phyloP scores from a whole-genome alignment of 2,113 vertebrate species.

The Passer domesticus region DNA sequence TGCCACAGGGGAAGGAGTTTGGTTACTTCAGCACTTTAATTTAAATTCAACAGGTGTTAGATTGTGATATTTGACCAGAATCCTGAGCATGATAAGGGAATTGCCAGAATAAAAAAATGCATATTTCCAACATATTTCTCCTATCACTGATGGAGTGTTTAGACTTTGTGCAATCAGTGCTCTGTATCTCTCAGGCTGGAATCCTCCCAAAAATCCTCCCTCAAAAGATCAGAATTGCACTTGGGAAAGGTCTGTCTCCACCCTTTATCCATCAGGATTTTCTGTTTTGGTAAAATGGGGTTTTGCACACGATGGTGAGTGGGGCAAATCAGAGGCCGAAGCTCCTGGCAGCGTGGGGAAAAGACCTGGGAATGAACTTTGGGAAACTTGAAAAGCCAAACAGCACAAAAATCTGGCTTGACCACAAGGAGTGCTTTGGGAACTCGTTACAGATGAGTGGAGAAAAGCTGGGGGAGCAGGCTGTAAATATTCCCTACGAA shows the following conservation, averaged over 20 bases:
- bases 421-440: background rate
- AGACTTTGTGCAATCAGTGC: background rate
- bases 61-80: background rate
- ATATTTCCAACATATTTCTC: background rate
- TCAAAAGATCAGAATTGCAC: background rate
- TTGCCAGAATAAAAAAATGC: background rate
- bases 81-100: background rate
- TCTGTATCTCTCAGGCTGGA: background rate
- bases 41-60: background rate
- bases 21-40: background rate
- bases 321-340: background rate
- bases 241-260: background rate
- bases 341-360: background rate
- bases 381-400: background rate
- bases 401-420: background rate
- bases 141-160: background rate
- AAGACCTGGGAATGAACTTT: background rate
- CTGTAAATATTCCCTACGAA: background rate
- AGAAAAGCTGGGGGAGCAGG: background rate
- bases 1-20: background rate
- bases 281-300: background rate
- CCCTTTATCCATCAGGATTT: background rate
- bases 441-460: background rate
- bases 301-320: accelerated
- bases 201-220: background rate